Percentiles rank a stretch among this genome's conserved stretches.
These are phyloP conservation scores for Leucoma salicis DNA, from an alignment of 2,888 invertebrate species.

Conservation along the genomic window DNA sequence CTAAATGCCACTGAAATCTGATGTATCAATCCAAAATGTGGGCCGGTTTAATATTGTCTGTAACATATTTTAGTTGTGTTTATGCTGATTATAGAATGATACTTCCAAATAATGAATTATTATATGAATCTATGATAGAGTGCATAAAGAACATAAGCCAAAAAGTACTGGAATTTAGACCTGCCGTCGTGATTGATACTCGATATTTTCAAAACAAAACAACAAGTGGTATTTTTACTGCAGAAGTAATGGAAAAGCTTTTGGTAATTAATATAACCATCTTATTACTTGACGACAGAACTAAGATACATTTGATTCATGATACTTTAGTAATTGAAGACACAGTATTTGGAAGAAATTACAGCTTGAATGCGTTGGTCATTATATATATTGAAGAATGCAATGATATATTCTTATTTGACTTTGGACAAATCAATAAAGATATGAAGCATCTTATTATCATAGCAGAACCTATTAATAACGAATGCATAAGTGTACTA, in stretches of 20 bases:
- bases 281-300: constrained; percentile 6
- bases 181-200: constrained; percentile 28
- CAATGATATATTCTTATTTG: constrained; percentile 20
- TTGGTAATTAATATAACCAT: constrained; percentile 21
- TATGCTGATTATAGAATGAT: background rate
- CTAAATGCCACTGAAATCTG: too few species aligned
- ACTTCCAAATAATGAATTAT: background rate
- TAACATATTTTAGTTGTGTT: background rate
- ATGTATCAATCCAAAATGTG: too few species aligned
- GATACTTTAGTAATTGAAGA: constrained; percentile 7
- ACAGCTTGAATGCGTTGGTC: constrained; percentile 11
- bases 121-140: constrained; percentile 16
- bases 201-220: constrained; percentile 9
- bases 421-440: constrained; percentile 22
- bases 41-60: background rate
- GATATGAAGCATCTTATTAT: constrained; percentile 42
- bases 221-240: constrained; percentile 20
- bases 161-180: constrained; percentile 21
- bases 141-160: constrained; percentile 32
- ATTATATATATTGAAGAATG: constrained; percentile 36
- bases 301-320: background rate
- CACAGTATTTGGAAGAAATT: constrained; percentile 9
- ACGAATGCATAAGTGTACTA: constrained; percentile 23
- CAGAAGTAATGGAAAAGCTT: constrained; percentile 25
- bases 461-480: constrained; percentile 21